A percentile compares a stretch with the other conserved stretches of the same genome.
Conservation (phyloP, 2,797 vertebrate genomes). For the Botia kubotai region DNA sequence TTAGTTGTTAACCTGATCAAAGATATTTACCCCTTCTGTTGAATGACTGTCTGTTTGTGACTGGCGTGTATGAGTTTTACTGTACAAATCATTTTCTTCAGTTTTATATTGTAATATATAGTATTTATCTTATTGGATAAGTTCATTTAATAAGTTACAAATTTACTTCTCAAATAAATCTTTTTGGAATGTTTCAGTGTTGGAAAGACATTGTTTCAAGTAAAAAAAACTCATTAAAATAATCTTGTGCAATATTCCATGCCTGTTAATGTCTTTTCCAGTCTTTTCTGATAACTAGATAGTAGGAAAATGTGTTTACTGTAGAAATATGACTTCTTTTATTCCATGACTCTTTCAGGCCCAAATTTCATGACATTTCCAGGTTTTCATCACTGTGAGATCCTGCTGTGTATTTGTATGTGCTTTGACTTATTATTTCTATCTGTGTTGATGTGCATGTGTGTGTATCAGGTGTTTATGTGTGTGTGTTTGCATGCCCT, state of each 20-base stretch:
- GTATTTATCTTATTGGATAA: too few species aligned
- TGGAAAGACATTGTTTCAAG: too few species aligned
- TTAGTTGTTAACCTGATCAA: conserved; percentile 8
- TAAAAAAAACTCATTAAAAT: too few species aligned
- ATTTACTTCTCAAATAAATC: too few species aligned
- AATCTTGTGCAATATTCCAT: too few species aligned
- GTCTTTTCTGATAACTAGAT: background rate
- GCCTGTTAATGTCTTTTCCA: background rate
- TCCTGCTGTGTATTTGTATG: background rate
- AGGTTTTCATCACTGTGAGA: background rate
- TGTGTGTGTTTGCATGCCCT: background rate
- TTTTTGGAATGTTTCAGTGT: too few species aligned
- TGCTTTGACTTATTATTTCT: background rate
- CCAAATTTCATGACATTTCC: background rate
- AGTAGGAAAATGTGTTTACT: background rate
- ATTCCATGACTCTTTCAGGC: background rate
- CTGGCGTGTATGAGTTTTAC: background rate
- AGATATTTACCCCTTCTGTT: conserved; percentile 34
- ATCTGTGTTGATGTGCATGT: background rate
- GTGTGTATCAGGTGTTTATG: background rate
- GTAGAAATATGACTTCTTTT: background rate
- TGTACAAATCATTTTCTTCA: too few species aligned
- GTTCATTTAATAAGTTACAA: too few species aligned
- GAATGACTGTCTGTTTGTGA: conserved; percentile 2
- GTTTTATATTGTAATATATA: background rate